Evolutionary conservation across 1,140 invertebrate genomes (phyloP).

Genomic region (Pseudomyrmex flavicornis): DNA sequence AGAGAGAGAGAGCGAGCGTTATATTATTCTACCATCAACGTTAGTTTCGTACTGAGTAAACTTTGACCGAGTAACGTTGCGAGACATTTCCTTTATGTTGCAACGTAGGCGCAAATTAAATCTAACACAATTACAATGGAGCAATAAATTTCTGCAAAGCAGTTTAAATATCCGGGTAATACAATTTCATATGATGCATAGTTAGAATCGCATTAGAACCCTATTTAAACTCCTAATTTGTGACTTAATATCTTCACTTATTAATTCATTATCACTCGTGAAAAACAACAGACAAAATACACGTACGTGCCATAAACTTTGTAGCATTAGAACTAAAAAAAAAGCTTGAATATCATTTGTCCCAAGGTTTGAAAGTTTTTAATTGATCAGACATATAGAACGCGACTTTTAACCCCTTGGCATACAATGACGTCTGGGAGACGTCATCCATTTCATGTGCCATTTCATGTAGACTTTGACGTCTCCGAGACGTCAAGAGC

Average conservation of each 20-base stretch:
- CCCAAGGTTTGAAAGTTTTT: too few relatives aligned
- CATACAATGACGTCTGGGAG: too few relatives aligned
- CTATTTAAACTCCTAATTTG: conserved; percentile 33
- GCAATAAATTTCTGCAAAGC: conserved; percentile 57
- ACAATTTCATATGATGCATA: conserved; percentile 52
- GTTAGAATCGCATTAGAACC: conserved; percentile 44
- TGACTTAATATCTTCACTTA: conserved; percentile 36
- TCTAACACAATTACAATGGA: conserved; percentile 31
- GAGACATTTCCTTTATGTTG: conserved; percentile 54
- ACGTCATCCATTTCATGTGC: too few relatives aligned
- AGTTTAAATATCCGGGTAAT: conserved; percentile 60
- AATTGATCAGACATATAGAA: too few relatives aligned
- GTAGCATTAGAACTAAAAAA: too few relatives aligned
- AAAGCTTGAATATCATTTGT: too few relatives aligned
- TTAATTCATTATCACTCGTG: conserved; percentile 15
- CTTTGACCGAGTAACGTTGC: conserved; percentile 39
- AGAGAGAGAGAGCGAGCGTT: too few relatives aligned
- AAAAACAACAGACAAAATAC: neutral
- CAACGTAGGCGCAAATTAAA: conserved; percentile 34
- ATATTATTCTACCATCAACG: conserved; percentile 41
- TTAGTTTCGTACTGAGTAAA: conserved; percentile 49
- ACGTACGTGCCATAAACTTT: neutral
- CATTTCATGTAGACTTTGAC: too few relatives aligned
- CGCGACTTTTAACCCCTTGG: neutral
- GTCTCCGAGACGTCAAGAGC: too few relatives aligned